These are phyloP conservation scores for Myrmecophaga tridactyla DNA, from an alignment of 2,113 vertebrate genomes.

Conservation along the genomic window DNA sequence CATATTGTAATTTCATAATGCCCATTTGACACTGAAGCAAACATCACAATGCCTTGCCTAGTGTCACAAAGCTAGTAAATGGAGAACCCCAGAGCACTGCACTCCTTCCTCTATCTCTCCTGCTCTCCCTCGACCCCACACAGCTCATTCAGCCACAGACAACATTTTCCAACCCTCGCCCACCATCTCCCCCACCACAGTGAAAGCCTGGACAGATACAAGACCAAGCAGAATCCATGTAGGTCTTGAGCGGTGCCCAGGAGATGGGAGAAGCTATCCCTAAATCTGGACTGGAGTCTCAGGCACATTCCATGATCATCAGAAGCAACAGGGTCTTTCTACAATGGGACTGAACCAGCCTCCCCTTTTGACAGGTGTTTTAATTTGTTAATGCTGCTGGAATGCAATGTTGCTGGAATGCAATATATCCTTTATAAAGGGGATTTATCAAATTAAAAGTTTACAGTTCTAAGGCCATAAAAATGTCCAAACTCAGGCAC, in stretches of 20 bases:
- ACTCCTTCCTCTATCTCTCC: neutral
- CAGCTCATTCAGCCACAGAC: neutral
- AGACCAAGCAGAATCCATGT: neutral
- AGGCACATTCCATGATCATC: neutral
- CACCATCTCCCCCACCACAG: no score
- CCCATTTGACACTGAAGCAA: neutral
- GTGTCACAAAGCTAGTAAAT: neutral
- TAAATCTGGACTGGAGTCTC: neutral
- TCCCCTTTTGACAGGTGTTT: no score
- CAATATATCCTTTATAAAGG: no score
- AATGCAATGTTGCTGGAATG: no score
- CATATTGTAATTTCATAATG: rapidly evolving
- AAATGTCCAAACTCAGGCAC: no score
- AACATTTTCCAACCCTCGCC: neutral
- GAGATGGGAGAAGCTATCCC: neutral
- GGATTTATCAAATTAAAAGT: no score
- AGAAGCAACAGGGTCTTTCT: neutral
- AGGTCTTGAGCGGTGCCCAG: neutral
- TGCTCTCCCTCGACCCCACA: neutral
- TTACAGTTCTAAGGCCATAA: no score
- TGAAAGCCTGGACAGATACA: neutral
- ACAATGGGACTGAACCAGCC: neutral
- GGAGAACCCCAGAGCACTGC: neutral
- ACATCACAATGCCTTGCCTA: no score
- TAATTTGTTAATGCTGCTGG: no score